These are phyloP conservation scores for Cephalopholis sonnerati DNA, from an alignment of 2,113 vertebrate species.

Conservation along the genomic window DNA sequence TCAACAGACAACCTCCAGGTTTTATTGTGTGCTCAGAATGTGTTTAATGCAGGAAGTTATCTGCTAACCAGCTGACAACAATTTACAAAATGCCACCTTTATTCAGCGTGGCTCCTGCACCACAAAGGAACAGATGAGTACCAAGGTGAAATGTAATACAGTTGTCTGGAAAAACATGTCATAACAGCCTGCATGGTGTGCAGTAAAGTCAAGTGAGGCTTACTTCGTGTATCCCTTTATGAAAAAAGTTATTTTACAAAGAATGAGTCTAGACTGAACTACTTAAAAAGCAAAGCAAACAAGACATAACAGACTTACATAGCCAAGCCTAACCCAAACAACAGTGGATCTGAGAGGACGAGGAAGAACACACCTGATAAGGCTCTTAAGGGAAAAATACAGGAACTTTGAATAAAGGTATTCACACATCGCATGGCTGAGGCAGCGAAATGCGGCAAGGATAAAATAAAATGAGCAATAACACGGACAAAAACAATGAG, in stretches of 20 bases:
- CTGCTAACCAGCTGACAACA: constrained; percentile 1
- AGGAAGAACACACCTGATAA: background rate
- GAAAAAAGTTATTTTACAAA: background rate
- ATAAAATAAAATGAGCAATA: constrained; percentile 31
- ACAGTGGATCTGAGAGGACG: background rate
- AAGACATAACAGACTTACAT: background rate
- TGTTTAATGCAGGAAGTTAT: constrained; percentile 20
- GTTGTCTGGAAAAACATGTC: background rate
- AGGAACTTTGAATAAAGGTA: constrained; percentile 8
- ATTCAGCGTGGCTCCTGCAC: background rate
- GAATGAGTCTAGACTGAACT: background rate
- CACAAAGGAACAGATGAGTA: background rate
- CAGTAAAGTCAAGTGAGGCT: background rate
- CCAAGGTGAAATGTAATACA: background rate
- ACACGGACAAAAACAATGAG: constrained; percentile 39
- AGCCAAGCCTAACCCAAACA: background rate
- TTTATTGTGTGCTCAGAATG: background rate
- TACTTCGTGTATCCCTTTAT: background rate
- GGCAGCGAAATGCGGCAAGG: constrained; percentile 10
- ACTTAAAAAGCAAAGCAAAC: background rate
- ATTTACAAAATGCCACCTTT: background rate
- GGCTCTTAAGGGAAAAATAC: background rate
- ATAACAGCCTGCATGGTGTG: background rate
- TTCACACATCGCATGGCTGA: background rate
- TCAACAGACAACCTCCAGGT: background rate